Percentiles rank a stretch among this genome's conserved stretches.
Conservation (phyloP, 1,140 invertebrate species). For the Drosophila nigromelanica region DNA sequence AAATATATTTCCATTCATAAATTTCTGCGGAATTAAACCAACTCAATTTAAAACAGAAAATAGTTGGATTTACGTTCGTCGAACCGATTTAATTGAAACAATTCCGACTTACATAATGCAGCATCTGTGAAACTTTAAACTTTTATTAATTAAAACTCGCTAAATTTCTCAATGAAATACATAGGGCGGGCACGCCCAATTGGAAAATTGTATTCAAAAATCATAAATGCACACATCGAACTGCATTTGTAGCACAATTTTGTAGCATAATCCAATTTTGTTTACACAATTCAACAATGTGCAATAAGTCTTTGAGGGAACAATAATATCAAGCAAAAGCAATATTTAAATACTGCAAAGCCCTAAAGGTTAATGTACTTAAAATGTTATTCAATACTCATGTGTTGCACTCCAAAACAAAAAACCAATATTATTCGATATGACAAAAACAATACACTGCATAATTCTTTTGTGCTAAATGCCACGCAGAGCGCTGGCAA, state of each 20-base stretch:
- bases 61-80: too few species aligned
- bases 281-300: slow-evolving; percentile 17
- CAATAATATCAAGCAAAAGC: neutral
- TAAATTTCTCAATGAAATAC: neutral
- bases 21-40: too few species aligned
- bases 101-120: too few species aligned
- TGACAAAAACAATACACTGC: slow-evolving; percentile 8
- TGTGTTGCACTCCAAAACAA: neutral
- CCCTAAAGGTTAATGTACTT: slow-evolving; percentile 32
- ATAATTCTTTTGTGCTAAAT: slow-evolving; percentile 26
- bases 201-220: neutral
- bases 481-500: slow-evolving; percentile 6
- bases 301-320: slow-evolving; percentile 18
- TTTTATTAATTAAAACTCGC: neutral
- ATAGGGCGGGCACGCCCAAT: neutral
- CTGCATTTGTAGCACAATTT: neutral
- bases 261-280: slow-evolving; percentile 24
- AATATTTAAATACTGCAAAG: slow-evolving; percentile 33
- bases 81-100: too few species aligned
- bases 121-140: too few species aligned
- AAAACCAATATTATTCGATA: slow-evolving; percentile 24
- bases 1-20: too few species aligned
- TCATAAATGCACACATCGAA: too few species aligned
- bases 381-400: slow-evolving; percentile 29
- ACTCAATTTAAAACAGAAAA: too few species aligned